Evolutionary conservation across 1,140 invertebrate genomes (phyloP).

Genomic region (Trinorchestia longiramus): DNA sequence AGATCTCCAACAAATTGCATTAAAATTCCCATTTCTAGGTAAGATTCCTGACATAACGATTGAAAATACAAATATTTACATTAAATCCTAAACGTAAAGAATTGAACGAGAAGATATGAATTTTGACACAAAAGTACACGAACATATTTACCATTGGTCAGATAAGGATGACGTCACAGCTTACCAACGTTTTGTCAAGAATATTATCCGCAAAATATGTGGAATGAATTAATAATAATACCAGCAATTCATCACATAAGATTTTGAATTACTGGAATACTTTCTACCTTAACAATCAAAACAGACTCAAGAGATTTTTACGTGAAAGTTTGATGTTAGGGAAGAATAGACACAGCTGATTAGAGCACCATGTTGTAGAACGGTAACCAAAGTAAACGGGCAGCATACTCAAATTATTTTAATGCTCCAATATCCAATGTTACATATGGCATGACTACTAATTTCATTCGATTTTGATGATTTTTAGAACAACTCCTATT

Average conservation of each 20-base stretch:
- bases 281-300: background rate
- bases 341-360: background rate
- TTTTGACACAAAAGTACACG: background rate
- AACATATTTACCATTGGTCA: background rate
- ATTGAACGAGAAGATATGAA: background rate
- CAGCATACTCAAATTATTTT: too few relatives aligned
- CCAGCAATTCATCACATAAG: background rate
- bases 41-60: background rate
- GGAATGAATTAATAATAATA: background rate
- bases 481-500: too few relatives aligned
- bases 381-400: background rate
- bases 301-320: background rate
- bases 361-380: background rate
- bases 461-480: too few relatives aligned
- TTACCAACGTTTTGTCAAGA: background rate
- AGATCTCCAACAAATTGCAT: background rate
- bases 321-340: background rate
- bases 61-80: background rate
- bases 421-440: too few relatives aligned
- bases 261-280: background rate
- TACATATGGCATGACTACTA: too few relatives aligned
- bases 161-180: background rate
- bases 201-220: background rate
- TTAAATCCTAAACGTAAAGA: background rate
- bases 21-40: background rate